These are phyloP conservation scores for Hycleus cichorii DNA, from an alignment of 1,140 invertebrate genomes.

Conservation along the genomic window DNA sequence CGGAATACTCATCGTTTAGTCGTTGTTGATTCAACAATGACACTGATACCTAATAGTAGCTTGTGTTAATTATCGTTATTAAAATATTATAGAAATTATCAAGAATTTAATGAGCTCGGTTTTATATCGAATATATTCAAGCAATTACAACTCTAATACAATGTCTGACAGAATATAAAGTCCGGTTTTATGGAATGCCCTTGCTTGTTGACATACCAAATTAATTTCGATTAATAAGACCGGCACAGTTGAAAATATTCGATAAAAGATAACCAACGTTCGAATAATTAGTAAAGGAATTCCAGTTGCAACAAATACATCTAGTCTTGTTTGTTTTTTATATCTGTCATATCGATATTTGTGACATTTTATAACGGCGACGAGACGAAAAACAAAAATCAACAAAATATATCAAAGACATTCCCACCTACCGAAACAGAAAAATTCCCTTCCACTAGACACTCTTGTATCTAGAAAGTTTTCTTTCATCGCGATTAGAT, in stretches of 20 bases:
- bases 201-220: constrained; percentile 1
- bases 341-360: constrained; percentile 12
- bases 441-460: no score
- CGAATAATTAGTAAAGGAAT: constrained; percentile 12
- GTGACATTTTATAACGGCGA: background rate
- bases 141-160: background rate
- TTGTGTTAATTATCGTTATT: no score
- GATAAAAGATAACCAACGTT: constrained; percentile 15
- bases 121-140: background rate
- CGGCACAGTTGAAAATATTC: constrained; percentile 11
- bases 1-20: no score
- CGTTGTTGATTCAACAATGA: no score
- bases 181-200: background rate
- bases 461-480: no score
- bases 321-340: background rate
- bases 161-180: background rate
- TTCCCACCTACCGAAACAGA: constrained; percentile 3
- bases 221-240: constrained; percentile 11
- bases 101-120: background rate
- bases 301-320: constrained; percentile 10
- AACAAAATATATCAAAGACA: background rate
- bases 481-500: no score
- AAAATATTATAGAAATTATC: no score
- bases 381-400: no score
- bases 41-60: no score